Base-by-base conservation (phyloP, 2,888 invertebrate genomes). In the Argyresthia albistria region DNA sequence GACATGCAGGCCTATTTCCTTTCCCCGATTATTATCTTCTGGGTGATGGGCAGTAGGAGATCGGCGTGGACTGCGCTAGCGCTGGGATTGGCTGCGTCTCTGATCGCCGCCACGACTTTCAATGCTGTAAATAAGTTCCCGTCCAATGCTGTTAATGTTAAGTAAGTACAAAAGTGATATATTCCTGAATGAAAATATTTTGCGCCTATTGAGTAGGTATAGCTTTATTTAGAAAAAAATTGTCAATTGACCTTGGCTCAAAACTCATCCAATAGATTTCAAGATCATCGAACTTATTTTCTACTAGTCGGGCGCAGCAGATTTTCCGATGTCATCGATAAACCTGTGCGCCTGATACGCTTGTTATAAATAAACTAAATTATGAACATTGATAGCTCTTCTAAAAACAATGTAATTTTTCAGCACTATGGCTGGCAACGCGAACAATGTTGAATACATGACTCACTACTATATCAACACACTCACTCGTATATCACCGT, bases 401-500 rank as follows among this genome's bases (percentile, higher is more conserved):
- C 43, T 25, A 43, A 14, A 9, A n/a, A 8, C 11, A 35, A 25
- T 48, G 11, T 48, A 15, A 25, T 11, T n/a, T 48, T 14, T 48
- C 36, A 48, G 12, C 36, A 8, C 9, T n/a, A 10, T 36, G 36
- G 12, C n/a, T 50, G 25, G 25, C 25, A 25, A 2, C 6, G 25
- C 25, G 25, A 25, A 25, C 25, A 25, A 25, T 25, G 6, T 6
- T 25, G 2, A 4, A 2, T 25, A 25, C 25, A 25, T 25, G 25
- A 25, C 25, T 6, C 10, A 51, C 2, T 78, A 76, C 57, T 79
- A 79, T 50, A 58, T 73, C 2, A 73, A 76, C 55, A 71, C 74
- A 0, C 49, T 80, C 2, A 64, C 73, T 0, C 65, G 80, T 53
- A 67, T 69, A 0, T 63, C 78, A 0, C 80, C 80, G 0, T 80